Percentiles rank a stretch among this genome's conserved stretches.
Conservation (phyloP, 1,140 invertebrate genomes). For the Dendrolimus kikuchii region DNA sequence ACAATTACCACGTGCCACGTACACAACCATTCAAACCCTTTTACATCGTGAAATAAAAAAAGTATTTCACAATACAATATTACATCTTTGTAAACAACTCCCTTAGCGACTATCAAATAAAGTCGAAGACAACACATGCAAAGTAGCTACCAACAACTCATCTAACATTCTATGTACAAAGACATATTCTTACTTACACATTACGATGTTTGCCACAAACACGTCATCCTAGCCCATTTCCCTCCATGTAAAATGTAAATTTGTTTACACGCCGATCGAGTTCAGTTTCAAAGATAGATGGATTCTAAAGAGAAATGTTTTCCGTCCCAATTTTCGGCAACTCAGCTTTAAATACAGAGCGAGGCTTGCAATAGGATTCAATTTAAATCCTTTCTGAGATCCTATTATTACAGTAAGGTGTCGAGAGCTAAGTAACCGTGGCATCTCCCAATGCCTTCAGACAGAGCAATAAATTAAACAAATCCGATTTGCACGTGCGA, state of each 20-base stretch:
- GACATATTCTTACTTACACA: not conserved
- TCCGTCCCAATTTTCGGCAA: conserved; percentile 13
- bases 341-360: conserved; percentile 32
- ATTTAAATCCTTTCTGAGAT: conserved; percentile 38
- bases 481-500: conserved; percentile 63
- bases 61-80: too few species aligned
- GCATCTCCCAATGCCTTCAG: conserved; percentile 38
- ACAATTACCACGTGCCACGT: too few species aligned
- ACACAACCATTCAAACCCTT: too few species aligned
- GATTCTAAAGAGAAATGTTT: not conserved
- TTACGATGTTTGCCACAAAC: too few species aligned
- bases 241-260: too few species aligned
- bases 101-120: too few species aligned
- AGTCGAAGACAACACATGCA: too few species aligned
- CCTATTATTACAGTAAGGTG: conserved; percentile 30
- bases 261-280: too few species aligned
- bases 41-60: too few species aligned
- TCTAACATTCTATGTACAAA: conserved; percentile 4
- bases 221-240: too few species aligned
- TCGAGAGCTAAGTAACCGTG: conserved; percentile 30
- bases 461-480: conserved; percentile 63
- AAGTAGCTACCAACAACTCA: not conserved
- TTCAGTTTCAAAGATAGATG: too few species aligned
- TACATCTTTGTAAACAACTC: too few species aligned
- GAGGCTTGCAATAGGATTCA: conserved; percentile 36